These are phyloP conservation scores for Pterocles burchelli DNA, from an alignment of 2,113 vertebrate genomes.

Conservation along the genomic window DNA sequence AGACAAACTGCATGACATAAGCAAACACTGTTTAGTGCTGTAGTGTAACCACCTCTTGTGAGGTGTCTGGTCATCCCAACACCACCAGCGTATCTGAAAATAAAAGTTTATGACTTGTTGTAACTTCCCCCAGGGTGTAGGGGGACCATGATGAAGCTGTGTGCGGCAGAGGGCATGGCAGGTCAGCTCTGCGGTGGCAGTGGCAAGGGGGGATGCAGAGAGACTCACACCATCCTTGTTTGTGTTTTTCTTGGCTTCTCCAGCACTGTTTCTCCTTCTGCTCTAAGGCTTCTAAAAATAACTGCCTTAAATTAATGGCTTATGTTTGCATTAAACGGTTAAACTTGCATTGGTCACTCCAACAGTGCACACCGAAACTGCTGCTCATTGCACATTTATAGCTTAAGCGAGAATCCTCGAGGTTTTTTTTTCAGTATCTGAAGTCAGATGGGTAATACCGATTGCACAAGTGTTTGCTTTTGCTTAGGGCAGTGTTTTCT, in stretches of 20 bases:
- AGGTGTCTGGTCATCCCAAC: neutral
- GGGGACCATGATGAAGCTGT: fast-evolving
- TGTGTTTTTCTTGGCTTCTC: neutral
- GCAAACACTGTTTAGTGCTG: fast-evolving
- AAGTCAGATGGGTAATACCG: neutral
- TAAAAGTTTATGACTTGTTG: neutral
- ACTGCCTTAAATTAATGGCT: neutral
- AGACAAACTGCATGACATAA: neutral
- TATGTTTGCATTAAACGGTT: neutral
- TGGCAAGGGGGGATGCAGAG: neutral
- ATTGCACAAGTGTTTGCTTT: neutral
- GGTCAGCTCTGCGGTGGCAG: neutral
- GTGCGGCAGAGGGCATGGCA: neutral
- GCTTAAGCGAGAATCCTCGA: neutral
- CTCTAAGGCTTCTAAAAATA: conserved; percentile 3
- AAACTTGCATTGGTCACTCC: neutral
- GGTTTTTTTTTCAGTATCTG: neutral
- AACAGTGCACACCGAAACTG: neutral
- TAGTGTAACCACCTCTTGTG: fast-evolving
- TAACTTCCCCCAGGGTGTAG: neutral
- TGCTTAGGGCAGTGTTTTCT: neutral
- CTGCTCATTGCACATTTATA: neutral
- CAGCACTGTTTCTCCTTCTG: neutral
- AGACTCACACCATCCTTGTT: neutral
- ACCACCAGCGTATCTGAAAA: fast-evolving